Percentiles rank a stretch among this genome's conserved stretches.
These are phyloP conservation scores for Cheirogaleus major DNA, from an alignment of 2,797 vertebrate genomes.

Conservation along the genomic window DNA sequence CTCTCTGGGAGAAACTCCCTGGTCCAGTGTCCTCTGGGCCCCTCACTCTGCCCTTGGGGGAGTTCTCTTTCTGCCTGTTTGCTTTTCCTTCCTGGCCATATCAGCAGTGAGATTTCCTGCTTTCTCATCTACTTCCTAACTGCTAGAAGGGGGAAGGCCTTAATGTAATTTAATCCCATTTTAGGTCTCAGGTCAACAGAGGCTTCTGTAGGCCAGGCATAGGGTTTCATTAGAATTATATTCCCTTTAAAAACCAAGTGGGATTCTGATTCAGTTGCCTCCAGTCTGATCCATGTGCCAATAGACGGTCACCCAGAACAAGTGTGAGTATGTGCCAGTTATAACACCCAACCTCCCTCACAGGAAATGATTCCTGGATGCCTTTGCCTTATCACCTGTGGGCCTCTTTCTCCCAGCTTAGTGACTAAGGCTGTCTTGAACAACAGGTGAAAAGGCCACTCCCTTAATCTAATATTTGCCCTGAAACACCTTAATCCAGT, in stretches of 20 bases:
- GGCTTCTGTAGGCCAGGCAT: not conserved
- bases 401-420: not conserved
- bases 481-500: not conserved
- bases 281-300: not conserved
- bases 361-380: too few relatives aligned
- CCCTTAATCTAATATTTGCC: not conserved
- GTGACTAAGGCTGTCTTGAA: not conserved
- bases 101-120: not conserved
- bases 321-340: too few relatives aligned
- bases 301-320: too few relatives aligned
- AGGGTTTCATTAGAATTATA: not conserved
- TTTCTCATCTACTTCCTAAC: not conserved
- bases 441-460: not conserved
- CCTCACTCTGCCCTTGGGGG: not conserved
- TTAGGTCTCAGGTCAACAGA: not conserved
- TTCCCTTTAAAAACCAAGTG: not conserved
- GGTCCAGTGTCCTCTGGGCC: not conserved
- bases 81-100: not conserved
- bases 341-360: too few relatives aligned
- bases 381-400: not conserved
- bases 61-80: not conserved
- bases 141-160: not conserved
- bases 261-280: not conserved
- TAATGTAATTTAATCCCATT: not conserved
- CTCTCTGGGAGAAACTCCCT: not conserved